Evolutionary conservation across 2,797 vertebrate species (phyloP).

Genomic region (Perodicticus potto): DNA sequence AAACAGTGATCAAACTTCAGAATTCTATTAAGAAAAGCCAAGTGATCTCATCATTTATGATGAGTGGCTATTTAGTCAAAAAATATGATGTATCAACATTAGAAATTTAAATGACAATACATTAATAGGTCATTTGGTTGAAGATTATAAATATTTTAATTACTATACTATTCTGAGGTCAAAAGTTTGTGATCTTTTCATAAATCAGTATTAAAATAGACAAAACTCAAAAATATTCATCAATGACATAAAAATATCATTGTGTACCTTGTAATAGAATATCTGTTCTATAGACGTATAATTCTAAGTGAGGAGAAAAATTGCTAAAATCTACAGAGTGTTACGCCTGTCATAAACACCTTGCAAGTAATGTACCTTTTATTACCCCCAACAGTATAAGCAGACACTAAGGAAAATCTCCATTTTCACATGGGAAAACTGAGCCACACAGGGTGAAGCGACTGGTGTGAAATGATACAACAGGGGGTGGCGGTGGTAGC

Average conservation of each 20-base stretch:
- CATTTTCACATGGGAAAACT: conserved; percentile 1
- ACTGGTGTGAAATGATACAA: not conserved
- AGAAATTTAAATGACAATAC: conserved; percentile 51
- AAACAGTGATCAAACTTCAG: conserved; percentile 39
- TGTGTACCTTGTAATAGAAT: not conserved
- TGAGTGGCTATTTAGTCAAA: conserved; percentile 35
- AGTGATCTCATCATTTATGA: conserved; percentile 11
- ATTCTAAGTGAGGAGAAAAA: conserved; percentile 35
- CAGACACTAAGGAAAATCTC: not conserved
- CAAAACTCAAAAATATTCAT: conserved; percentile 45
- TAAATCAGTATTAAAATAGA: conserved; percentile 27
- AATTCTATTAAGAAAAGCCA: conserved; percentile 3
- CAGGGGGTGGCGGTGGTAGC: not conserved
- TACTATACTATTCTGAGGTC: not conserved
- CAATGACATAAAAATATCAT: conserved; percentile 38
- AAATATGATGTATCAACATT: conserved; percentile 40
- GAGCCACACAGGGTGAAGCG: not conserved
- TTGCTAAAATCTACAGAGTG: not conserved
- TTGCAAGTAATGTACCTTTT: not conserved
- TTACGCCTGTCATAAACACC: not conserved
- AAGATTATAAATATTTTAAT: conserved; percentile 36
- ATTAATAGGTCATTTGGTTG: conserved; percentile 28
- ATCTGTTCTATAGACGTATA: not conserved
- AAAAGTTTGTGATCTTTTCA: conserved; percentile 9
- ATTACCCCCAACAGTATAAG: not conserved